Evolutionary conservation across 92 coral and sea anemone genomes (phyloP).

Genomic region (Palythoa caribaeorum): DNA sequence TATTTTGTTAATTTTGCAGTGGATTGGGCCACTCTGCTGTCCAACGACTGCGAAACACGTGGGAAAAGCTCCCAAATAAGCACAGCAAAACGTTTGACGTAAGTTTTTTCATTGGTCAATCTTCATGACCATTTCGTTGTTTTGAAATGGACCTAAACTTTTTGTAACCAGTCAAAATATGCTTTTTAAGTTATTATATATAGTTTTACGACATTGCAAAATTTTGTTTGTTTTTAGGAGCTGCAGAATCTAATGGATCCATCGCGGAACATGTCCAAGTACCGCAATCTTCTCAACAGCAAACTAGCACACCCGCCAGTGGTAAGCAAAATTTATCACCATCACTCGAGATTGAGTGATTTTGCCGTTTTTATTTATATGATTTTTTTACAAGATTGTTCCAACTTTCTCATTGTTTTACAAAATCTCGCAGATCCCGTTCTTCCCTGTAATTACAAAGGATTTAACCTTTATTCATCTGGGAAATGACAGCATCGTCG

Average conservation of each 20-base stretch:
- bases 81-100: constrained; percentile 93
- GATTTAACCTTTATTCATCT: constrained; percentile 96
- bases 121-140: neutral
- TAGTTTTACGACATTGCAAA: too few relatives aligned
- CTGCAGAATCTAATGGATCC: constrained; percentile 98
- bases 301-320: constrained; percentile 91
- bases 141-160: neutral
- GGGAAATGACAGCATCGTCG: constrained; percentile 91
- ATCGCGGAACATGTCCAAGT: constrained; percentile 98
- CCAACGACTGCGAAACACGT: constrained; percentile 89
- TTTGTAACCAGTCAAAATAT: too few relatives aligned
- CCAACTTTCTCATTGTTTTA: neutral
- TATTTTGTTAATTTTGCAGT: constrained; percentile 54
- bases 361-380: too few relatives aligned
- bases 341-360: too few relatives aligned
- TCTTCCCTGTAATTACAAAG: constrained; percentile 94
- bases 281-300: constrained; percentile 86
- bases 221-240: constrained; percentile 65
- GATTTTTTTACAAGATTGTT: neutral
- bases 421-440: constrained; percentile 75
- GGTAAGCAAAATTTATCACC: constrained; percentile 62
- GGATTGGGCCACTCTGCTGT: constrained; percentile 97
- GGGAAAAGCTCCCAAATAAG: constrained; percentile 96
- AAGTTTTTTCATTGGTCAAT: neutral
- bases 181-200: too few relatives aligned